A percentile compares a stretch with the other conserved stretches of the same genome.
Conservation (phyloP, 2,113 vertebrate genomes). For the Acrocephalus arundinaceus region DNA sequence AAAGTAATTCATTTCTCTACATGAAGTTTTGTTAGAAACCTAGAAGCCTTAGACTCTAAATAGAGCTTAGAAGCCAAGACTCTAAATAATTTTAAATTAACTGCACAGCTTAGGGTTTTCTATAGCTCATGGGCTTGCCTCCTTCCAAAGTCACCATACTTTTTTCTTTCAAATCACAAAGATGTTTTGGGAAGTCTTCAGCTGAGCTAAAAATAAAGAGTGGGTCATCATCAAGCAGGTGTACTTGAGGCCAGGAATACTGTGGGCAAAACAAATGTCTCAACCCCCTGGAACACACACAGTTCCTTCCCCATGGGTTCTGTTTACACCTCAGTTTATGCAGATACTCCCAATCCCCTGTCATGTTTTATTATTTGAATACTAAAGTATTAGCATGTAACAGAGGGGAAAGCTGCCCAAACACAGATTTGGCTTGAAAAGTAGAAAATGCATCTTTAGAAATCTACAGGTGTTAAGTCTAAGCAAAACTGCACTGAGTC, state of each 20-base stretch:
- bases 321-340: background rate
- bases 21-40: background rate
- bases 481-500: background rate
- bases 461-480: background rate
- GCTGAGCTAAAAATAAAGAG: background rate
- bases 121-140: background rate
- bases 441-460: background rate
- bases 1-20: background rate
- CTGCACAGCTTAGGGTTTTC: background rate
- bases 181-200: background rate
- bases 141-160: background rate
- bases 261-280: background rate
- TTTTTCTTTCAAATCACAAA: background rate
- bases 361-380: background rate
- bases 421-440: background rate
- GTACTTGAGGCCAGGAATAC: background rate
- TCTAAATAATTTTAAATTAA: background rate
- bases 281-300: background rate
- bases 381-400: background rate
- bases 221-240: background rate
- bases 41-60: background rate
- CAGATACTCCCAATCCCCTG: background rate
- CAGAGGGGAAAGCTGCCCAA: background rate
- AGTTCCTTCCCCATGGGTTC: background rate
- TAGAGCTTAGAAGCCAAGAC: background rate